A percentile compares a stretch with the other conserved stretches of the same genome.
phyloP scores from a whole-genome alignment of 2,113 vertebrate genomes.

The Speoplatyrhinus poulsoni region DNA sequence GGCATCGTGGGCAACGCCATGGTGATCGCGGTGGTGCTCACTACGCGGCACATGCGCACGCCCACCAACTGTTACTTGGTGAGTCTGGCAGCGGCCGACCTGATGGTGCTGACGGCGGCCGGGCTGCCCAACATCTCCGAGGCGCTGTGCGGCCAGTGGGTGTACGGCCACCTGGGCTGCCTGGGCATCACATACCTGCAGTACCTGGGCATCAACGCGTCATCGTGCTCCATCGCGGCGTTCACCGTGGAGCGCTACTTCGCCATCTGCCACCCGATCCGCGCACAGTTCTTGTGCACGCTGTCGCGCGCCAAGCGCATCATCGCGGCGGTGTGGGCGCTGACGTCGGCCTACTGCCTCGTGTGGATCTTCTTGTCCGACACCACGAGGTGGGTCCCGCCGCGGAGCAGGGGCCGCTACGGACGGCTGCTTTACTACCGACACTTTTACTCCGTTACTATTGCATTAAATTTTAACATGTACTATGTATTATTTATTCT shows the following conservation, averaged over 20 bases:
- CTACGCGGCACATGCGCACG: conserved; percentile 97
- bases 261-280: conserved; percentile 97
- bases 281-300: conserved; percentile 94
- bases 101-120: conserved; percentile 93
- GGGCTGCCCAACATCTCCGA: conserved; percentile 96
- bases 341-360: conserved; percentile 91
- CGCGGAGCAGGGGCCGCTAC: conserved; percentile 91
- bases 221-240: conserved; percentile 95
- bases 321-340: conserved; percentile 91
- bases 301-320: conserved; percentile 95
- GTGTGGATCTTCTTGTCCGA: conserved; percentile 97
- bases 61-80: conserved; percentile 98
- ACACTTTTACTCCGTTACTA: conserved; percentile 34
- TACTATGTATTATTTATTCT: no score
- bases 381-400: conserved; percentile 82
- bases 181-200: conserved; percentile 95
- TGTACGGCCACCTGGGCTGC: conserved; percentile 90
- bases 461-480: neutral
- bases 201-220: conserved; percentile 96
- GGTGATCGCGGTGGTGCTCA: conserved; percentile 96
- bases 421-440: conserved; percentile 87
- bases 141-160: conserved; percentile 89
- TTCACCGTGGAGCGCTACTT: conserved; percentile 98
- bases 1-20: conserved; percentile 95
- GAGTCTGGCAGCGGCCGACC: conserved; percentile 92